Base-by-base conservation (phyloP, 2,888 invertebrate genomes). In the Parapristionchus giblindavisi region DNA sequence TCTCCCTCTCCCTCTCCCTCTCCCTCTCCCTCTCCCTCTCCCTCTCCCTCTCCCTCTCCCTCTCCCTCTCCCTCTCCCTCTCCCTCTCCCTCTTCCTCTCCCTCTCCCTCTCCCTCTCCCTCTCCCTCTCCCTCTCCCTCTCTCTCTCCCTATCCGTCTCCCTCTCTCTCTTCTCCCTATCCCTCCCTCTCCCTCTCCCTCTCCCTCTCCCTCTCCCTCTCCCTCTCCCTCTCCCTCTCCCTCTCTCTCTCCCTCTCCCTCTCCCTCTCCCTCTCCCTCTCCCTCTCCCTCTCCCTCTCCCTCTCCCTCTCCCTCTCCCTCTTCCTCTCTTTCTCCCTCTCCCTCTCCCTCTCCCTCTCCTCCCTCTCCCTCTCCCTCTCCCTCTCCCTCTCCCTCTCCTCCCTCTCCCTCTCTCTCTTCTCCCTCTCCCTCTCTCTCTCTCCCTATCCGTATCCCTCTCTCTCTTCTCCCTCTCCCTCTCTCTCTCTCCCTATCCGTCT, bases 361-460 rank as follows among this genome's bases (percentile, higher is more conserved):
- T 65, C 63, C 63, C 11, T 43, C 43, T 43, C 17, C 43, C 11
- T 8, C 43, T 43, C 63, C 63, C 32, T 65, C 43, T 36, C 36
- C 68, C 36, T 51, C 68, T 36, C 68, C 38, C 68, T 34, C 52
- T 52, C 68, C 38, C 38, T 36, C 52, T 68, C 38, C 51, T 36
- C 38, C 52, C 51, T 52, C 52, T 51, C 51, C 68, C 29, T 32
- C 38, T 52, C 38, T 68, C 6, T 27, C 24, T 27, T 24, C 27
- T 27, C 11, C 52, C 68, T 27, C 52, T 52, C 52, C 34, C 52
- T 29, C 32, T 51, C 51, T n/a, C 27, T 11, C 24, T 24, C 11
- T 24, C n/a, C 52, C 38, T 27, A 14, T 54, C 54, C 54, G n/a
- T 52, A 48, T 68, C 68, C 34, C 43, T 32, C 29, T 54, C 54